Evolutionary conservation across 2,113 vertebrate species (phyloP).

Genomic region (Myiopsitta monachus): DNA sequence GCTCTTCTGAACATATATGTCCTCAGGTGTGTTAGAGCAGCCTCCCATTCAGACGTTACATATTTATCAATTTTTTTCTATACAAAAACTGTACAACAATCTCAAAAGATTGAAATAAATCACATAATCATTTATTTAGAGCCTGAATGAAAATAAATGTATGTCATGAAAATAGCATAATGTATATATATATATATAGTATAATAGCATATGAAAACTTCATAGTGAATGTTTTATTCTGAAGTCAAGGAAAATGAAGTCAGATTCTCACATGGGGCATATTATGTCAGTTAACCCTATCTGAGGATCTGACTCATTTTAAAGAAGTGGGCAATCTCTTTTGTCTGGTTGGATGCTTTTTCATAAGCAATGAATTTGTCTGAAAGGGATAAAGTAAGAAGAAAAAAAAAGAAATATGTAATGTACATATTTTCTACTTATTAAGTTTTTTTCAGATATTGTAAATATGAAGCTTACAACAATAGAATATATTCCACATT

Average conservation of each 20-base stretch:
- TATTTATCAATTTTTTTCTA: neutral
- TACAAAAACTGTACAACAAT: neutral
- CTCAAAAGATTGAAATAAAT: neutral
- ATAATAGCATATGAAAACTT: too few species aligned
- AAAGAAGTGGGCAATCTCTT: neutral
- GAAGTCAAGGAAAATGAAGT: neutral
- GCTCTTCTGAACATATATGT: neutral
- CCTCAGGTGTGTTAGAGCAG: neutral
- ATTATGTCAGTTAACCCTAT: neutral
- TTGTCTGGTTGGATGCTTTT: neutral
- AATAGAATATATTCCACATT: neutral
- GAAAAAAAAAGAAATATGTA: neutral
- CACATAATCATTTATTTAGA: neutral
- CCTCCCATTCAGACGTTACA: neutral
- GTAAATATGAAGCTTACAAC: neutral
- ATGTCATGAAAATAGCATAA: neutral
- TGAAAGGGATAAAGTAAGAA: neutral
- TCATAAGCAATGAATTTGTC: neutral
- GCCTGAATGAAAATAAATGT: neutral
- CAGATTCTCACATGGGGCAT: neutral
- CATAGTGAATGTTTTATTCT: neutral
- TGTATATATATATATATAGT: too few species aligned
- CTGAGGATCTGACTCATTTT: neutral
- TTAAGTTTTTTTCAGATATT: neutral
- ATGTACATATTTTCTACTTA: neutral